phyloP scores from a whole-genome alignment of 2,113 vertebrate genomes.

The Diphyllodes magnificus region DNA sequence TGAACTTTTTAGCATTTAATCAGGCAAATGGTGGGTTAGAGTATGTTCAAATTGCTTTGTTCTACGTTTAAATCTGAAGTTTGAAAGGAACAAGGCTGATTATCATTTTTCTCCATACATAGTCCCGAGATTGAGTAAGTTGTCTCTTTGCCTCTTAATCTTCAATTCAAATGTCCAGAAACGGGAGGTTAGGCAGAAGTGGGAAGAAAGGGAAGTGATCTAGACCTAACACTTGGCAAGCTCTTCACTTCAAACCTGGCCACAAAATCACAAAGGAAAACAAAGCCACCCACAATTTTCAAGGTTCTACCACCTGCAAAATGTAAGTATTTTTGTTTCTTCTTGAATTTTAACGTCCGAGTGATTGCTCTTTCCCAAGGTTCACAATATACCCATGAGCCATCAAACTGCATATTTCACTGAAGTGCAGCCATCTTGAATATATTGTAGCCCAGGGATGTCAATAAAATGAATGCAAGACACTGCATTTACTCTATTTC shows the following conservation, averaged over 20 bases:
- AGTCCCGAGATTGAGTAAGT: background rate
- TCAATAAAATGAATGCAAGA: background rate
- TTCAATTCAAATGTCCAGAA: background rate
- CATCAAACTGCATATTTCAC: background rate
- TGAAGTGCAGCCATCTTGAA: background rate
- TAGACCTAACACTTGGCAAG: background rate
- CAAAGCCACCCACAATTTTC: background rate
- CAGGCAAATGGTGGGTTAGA: background rate
- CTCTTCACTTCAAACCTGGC: background rate
- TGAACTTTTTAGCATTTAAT: constrained; percentile 68
- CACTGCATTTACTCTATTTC: background rate
- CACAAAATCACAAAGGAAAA: background rate
- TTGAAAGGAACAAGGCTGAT: background rate
- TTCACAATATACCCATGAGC: background rate
- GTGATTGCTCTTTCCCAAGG: background rate
- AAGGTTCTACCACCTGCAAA: background rate
- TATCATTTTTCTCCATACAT: background rate
- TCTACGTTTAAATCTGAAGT: background rate
- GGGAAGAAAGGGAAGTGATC: background rate
- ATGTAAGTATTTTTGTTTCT: background rate
- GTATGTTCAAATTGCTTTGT: background rate
- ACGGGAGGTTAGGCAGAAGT: background rate
- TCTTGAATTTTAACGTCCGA: background rate
- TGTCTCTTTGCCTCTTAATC: background rate
- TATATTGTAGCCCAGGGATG: background rate